phyloP scores from a whole-genome alignment of 2,797 vertebrate genomes.

The Loriculus beryllinus region DNA sequence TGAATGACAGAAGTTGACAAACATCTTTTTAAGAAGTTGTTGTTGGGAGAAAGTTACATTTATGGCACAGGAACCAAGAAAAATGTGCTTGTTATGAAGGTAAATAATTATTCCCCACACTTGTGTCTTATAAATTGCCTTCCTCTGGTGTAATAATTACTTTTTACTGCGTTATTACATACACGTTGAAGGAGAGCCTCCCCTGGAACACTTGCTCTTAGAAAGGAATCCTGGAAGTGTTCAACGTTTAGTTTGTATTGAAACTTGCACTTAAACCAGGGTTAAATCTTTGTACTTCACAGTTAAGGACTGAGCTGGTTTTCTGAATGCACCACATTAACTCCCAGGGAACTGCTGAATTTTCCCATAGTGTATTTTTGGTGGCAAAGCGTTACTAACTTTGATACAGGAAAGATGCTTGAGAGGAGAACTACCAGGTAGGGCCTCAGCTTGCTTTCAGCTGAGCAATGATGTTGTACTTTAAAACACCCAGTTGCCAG shows the following conservation, averaged over 20 bases:
- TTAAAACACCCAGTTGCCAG: slow-evolving; percentile 9
- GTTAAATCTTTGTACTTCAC: not conserved
- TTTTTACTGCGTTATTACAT: not conserved
- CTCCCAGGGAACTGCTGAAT: not conserved
- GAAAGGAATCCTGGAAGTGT: not conserved
- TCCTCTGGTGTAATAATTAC: not conserved
- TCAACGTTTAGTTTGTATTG: not conserved
- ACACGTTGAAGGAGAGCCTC: not conserved
- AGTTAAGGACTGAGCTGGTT: not conserved
- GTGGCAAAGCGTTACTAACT: not conserved
- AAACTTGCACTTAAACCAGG: not conserved
- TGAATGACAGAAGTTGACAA: slow-evolving; percentile 79
- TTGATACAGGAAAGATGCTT: not conserved
- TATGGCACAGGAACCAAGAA: not conserved
- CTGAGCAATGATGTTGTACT: not conserved
- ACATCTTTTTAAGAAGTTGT: slow-evolving; percentile 69
- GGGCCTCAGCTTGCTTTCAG: not conserved
- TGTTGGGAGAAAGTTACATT: slow-evolving; percentile 41
- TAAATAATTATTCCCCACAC: slow-evolving; percentile 31
- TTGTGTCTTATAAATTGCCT: not conserved
- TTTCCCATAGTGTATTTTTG: not conserved
- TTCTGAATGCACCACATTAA: not conserved
- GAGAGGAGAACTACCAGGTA: not conserved
- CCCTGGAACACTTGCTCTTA: not conserved
- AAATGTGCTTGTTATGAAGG: not conserved